Conservation (phyloP, 2,797 vertebrate species). For the Artibeus jamaicensis region DNA sequence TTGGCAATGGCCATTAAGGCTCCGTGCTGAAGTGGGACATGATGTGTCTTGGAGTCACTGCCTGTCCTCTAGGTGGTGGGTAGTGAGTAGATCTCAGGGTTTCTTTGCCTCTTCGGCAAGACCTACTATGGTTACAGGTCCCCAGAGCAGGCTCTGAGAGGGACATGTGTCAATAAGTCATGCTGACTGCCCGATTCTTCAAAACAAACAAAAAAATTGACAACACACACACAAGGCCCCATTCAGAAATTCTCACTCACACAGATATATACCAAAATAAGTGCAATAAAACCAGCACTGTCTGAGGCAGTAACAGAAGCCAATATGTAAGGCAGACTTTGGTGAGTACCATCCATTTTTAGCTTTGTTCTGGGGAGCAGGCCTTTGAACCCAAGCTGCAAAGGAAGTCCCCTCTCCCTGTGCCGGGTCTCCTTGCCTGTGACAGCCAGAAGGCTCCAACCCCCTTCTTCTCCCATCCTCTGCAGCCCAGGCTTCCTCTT, state of each 20-base stretch:
- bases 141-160: neutral
- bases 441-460: neutral
- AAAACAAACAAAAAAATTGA: no score
- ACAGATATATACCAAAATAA: neutral
- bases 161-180: neutral
- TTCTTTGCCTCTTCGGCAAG: neutral
- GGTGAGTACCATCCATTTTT: neutral
- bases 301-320: neutral
- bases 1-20: neutral
- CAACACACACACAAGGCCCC: neutral
- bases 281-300: neutral
- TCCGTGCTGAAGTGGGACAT: neutral
- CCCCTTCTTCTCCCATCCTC: neutral
- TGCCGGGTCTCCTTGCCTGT: neutral
- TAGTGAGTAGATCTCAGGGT: neutral
- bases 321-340: neutral
- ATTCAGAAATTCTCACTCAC: neutral
- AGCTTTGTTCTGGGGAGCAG: neutral
- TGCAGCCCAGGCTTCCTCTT: neutral
- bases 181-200: neutral
- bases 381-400: neutral
- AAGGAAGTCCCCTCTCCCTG: neutral
- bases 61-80: neutral
- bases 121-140: neutral
- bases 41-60: neutral